A percentile compares a stretch with the other conserved stretches of the same genome.
Evolutionary conservation across 2,888 invertebrate genomes (phyloP).

Genomic region (Luperina testacea): DNA sequence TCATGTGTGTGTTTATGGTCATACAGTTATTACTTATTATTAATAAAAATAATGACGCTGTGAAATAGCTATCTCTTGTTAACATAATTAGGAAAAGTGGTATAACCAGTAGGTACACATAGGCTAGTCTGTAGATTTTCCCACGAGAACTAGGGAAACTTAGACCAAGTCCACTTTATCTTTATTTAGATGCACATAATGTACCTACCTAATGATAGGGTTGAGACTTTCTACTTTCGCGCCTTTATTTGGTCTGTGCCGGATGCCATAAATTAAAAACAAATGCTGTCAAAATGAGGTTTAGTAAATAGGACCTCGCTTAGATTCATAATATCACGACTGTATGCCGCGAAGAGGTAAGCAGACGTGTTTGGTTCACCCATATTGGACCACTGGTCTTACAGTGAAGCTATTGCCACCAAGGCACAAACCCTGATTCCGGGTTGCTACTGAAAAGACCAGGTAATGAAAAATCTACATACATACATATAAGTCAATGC

Average conservation of each 20-base stretch:
- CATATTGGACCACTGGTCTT: neutral
- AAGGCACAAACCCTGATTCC: neutral
- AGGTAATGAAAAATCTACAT: neutral
- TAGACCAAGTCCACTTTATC: constrained; percentile 47
- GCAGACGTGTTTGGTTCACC: neutral
- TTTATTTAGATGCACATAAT: constrained; percentile 54
- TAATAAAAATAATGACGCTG: neutral
- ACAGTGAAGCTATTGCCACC: neutral
- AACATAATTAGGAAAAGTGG: constrained; percentile 37
- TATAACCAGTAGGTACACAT: constrained; percentile 17
- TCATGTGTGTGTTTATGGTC: neutral
- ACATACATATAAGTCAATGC: too few relatives aligned
- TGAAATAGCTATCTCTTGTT: constrained; percentile 33
- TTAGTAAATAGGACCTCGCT: neutral
- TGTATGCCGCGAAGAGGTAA: neutral
- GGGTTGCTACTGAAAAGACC: neutral
- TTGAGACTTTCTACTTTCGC: constrained; percentile 54
- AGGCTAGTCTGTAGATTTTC: constrained; percentile 29
- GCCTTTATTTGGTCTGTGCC: constrained; percentile 16
- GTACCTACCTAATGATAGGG: constrained; percentile 25
- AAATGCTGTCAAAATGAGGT: constrained; percentile 20
- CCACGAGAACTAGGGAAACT: constrained; percentile 63
- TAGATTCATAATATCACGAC: neutral
- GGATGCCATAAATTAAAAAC: constrained; percentile 40
- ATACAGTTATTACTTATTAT: neutral